Evolutionary conservation across 2,888 invertebrate species (phyloP).

Genomic region (Watsonalla cultraria): DNA sequence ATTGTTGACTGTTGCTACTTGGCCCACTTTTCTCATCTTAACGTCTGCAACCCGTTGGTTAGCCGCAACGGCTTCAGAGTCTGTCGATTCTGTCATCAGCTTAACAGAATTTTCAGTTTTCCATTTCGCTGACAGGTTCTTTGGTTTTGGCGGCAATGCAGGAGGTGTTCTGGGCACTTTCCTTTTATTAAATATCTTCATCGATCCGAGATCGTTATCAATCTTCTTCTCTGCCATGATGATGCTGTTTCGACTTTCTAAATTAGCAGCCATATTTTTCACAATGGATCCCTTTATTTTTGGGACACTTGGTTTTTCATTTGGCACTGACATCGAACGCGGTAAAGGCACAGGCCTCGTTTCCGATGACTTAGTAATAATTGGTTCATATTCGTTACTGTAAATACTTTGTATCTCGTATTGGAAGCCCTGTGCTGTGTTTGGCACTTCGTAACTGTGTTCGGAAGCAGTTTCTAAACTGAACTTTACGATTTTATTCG

Average conservation of each 20-base stretch:
- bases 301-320: constrained; percentile 50
- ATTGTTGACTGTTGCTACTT: constrained; percentile 68
- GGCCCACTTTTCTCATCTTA: constrained; percentile 74
- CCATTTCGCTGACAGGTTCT: constrained; percentile 83
- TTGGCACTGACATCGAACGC: constrained; percentile 34
- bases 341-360: constrained; percentile 52
- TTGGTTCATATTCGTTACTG: constrained; percentile 87
- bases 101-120: constrained; percentile 75
- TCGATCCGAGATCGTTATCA: constrained; percentile 59
- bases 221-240: constrained; percentile 62
- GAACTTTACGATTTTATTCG: constrained; percentile 73
- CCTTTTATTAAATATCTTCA: constrained; percentile 72
- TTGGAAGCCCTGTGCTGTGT: constrained; percentile 72
- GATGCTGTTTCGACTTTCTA: constrained; percentile 63
- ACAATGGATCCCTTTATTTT: constrained; percentile 74
- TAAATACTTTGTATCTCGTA: constrained; percentile 83
- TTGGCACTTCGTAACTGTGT: constrained; percentile 81
- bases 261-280: constrained; percentile 72
- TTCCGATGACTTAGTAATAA: constrained; percentile 73
- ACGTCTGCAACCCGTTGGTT: constrained; percentile 79
- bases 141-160: constrained; percentile 88
- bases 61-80: constrained; percentile 79
- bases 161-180: constrained; percentile 84
- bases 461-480: constrained; percentile 74
- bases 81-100: constrained; percentile 62